Percentiles rank a stretch among this genome's conserved stretches.
Evolutionary conservation across 2,888 invertebrate species (phyloP).

Genomic region (Metallyticus violacea): DNA sequence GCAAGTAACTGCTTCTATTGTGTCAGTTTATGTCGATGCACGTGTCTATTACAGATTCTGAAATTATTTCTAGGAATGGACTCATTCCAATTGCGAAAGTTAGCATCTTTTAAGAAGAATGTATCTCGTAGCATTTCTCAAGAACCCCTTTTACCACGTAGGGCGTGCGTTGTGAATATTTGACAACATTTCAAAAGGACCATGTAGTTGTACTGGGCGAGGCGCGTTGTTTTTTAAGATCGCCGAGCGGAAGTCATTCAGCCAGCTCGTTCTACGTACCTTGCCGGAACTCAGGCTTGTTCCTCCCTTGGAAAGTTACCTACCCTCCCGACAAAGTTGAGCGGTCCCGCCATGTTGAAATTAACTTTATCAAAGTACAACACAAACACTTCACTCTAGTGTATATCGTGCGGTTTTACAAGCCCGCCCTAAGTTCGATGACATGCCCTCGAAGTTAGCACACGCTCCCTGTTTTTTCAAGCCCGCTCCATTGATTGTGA

Average conservation of each 20-base stretch:
- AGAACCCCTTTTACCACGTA: too few species aligned
- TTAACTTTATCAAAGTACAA: conserved; percentile 3
- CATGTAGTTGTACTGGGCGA: neutral
- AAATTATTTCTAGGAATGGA: too few species aligned
- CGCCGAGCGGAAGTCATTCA: neutral
- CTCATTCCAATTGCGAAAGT: too few species aligned
- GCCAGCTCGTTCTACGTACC: neutral
- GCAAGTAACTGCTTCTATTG: too few species aligned
- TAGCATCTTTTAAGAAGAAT: too few species aligned
- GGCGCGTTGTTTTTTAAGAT: neutral
- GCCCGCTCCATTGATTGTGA: neutral
- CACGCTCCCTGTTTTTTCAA: neutral
- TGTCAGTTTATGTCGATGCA: too few species aligned
- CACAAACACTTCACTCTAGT: neutral
- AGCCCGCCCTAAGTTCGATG: neutral
- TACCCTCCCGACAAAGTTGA: neutral
- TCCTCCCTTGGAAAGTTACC: too few species aligned
- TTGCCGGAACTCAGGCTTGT: too few species aligned
- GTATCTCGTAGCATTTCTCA: too few species aligned
- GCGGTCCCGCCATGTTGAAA: conserved; percentile 2
- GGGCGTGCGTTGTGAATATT: neutral
- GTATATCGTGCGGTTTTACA: neutral
- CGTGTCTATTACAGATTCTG: too few species aligned
- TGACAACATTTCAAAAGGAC: neutral
- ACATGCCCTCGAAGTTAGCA: neutral